Conservation (phyloP, 2,797 vertebrate genomes). For the Falco concolor region DNA sequence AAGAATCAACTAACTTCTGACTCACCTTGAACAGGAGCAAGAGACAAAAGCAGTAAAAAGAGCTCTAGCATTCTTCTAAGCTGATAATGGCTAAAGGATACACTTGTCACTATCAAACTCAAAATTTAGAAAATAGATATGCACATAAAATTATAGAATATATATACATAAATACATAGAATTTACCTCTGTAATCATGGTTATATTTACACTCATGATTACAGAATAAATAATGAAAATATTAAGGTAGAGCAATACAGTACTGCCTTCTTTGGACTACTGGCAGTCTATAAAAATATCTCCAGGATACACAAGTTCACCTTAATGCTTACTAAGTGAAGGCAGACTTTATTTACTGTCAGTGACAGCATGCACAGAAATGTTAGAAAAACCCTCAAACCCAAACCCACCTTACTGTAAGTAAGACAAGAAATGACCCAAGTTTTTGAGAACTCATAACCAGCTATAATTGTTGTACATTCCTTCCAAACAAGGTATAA, state of each 20-base stretch:
- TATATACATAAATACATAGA: conserved; percentile 18
- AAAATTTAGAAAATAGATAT: background rate
- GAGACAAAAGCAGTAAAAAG: background rate
- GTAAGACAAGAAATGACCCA: background rate
- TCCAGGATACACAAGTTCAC: background rate
- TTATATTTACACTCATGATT: background rate
- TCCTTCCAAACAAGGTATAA: background rate
- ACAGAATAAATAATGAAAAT: background rate
- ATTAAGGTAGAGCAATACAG: background rate
- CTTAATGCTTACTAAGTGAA: background rate
- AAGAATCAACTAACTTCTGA: background rate
- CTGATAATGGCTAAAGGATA: background rate
- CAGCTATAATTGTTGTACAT: background rate
- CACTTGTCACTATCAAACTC: background rate
- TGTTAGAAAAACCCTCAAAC: background rate
- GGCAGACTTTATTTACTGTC: background rate
- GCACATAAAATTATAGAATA: background rate
- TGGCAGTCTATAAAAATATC: background rate
- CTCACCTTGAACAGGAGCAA: background rate
- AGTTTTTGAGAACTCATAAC: background rate
- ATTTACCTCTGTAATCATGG: conserved; percentile 6
- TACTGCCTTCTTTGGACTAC: background rate
- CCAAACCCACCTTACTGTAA: background rate
- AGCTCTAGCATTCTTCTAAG: background rate
- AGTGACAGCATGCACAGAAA: background rate